A percentile compares a stretch with the other conserved stretches of the same genome.
Conservation (phyloP, 2,888 invertebrate species). For the Eremobia ochroleuca region DNA sequence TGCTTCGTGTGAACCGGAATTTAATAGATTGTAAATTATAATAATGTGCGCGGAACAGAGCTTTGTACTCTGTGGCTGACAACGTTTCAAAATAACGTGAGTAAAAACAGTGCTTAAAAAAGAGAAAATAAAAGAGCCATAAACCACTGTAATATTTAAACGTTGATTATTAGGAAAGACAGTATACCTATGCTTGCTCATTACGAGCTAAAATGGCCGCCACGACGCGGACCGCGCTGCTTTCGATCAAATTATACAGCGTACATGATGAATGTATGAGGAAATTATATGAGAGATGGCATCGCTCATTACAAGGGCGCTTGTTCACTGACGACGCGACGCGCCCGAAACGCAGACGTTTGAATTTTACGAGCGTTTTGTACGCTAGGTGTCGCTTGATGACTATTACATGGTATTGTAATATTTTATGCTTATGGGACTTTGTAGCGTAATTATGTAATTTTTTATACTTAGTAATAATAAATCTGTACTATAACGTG, state of each 20-base stretch:
- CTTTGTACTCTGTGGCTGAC: constrained; percentile 8
- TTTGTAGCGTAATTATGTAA: constrained; percentile 32
- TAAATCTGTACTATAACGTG: constrained; percentile 6
- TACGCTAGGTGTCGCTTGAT: constrained; percentile 44
- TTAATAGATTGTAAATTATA: constrained; percentile 57
- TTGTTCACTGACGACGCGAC: constrained; percentile 48
- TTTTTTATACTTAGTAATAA: constrained; percentile 46
- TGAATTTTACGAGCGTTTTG: constrained; percentile 55
- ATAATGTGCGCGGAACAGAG: constrained; percentile 32
- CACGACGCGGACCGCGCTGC: constrained; percentile 78
- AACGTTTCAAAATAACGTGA: neutral
- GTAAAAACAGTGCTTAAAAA: neutral
- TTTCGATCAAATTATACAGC: constrained; percentile 88
- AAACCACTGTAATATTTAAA: constrained; percentile 11
- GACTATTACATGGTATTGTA: constrained; percentile 47
- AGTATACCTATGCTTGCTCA: constrained; percentile 69
- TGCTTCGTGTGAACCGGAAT: constrained; percentile 27
- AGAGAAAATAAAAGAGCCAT: neutral
- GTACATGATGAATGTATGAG: constrained; percentile 76
- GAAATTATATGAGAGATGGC: constrained; percentile 66
- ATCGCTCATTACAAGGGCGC: constrained; percentile 54
- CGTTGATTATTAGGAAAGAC: constrained; percentile 62
- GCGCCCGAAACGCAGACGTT: constrained; percentile 6
- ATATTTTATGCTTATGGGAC: constrained; percentile 48
- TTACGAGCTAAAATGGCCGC: constrained; percentile 78